Evolutionary conservation across 1,140 invertebrate genomes (phyloP).

Genomic region (Aculops lycopersici): DNA sequence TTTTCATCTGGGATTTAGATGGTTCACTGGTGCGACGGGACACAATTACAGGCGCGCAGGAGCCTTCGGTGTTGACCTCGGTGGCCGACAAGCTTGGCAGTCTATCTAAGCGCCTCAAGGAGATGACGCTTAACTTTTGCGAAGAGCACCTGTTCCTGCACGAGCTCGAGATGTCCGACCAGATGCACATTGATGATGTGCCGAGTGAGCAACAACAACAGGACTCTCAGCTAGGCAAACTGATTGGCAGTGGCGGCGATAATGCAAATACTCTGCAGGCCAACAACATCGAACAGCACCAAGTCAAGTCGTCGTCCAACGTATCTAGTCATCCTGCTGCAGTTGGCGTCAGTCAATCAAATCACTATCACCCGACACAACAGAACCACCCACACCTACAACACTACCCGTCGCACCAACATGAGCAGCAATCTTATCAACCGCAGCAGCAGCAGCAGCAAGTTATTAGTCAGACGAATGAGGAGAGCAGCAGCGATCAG

Average conservation of each 20-base stretch:
- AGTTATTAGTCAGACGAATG: not conserved
- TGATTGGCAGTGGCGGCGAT: not conserved
- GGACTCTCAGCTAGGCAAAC: not conserved
- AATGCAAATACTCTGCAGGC: not conserved
- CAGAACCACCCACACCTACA: too few relatives aligned
- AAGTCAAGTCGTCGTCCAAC: too few relatives aligned
- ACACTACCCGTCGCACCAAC: too few relatives aligned
- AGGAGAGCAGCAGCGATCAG: not conserved
- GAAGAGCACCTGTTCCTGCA: not conserved
- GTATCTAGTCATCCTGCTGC: too few relatives aligned
- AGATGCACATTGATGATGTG: not conserved
- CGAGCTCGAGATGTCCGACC: not conserved
- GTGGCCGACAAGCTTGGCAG: not conserved
- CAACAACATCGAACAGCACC: too few relatives aligned
- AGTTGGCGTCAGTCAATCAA: too few relatives aligned
- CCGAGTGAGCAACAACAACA: not conserved
- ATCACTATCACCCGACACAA: too few relatives aligned
- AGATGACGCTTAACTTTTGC: not conserved
- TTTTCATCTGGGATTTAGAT: not conserved
- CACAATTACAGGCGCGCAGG: too few relatives aligned
- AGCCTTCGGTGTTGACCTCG: not conserved
- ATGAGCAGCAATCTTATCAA: not conserved
- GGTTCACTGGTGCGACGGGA: not conserved
- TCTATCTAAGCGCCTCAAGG: not conserved
- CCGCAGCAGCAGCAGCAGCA: not conserved